Evolutionary conservation across 2,888 invertebrate species (phyloP), one percentile per base, ranked within the genome.

Genomic region (Cancer borealis): DNA sequence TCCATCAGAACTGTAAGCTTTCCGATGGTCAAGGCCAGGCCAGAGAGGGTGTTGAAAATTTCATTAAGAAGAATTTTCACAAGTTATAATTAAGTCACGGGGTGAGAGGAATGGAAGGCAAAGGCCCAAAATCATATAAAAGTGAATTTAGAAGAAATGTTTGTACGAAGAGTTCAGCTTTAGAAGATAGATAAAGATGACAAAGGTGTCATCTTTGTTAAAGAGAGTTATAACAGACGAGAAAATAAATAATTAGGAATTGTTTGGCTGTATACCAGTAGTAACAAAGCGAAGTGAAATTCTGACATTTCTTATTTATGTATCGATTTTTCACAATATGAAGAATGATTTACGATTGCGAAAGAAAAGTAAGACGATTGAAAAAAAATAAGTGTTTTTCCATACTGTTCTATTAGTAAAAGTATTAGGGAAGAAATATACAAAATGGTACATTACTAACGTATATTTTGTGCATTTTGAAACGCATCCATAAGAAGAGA

Each of bases 71-170:
- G 66, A 66, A n/a, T 66, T 66, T 66, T 66, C n/a, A n/a, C 66
- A n/a, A 66, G 66, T 66, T 66, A n/a, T 66, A 66, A 66, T 66
- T 66, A 66, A 66, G 54, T 54, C 54, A 54, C n/a, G n/a, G n/a
- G 5, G n/a, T 66, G 66, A 66, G 66, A n/a, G 66, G n/a, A 21
- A 66, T n/a, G 66, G 66, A 21, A 66, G 66, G 66, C 6, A 6
- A n/a, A 66, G n/a, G 66, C 54, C 12, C 66, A n/a, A n/a, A n/a
- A n/a, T 21, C n/a, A n/a, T 21, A 5, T n/a, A n/a, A 6, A 6
- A 66, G 8, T 66, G n/a, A n/a, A 66, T n/a, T 66, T n/a, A 1
- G 21, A 66, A n/a, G 21, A 66, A 66, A 66, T 4, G n/a, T n/a
- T 4, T 66, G 66, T n/a, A 66, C 17, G 66, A 21, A 66, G 66